phyloP scores from a whole-genome alignment of 1,140 invertebrate species.

The Zaprionus camerounensis region DNA sequence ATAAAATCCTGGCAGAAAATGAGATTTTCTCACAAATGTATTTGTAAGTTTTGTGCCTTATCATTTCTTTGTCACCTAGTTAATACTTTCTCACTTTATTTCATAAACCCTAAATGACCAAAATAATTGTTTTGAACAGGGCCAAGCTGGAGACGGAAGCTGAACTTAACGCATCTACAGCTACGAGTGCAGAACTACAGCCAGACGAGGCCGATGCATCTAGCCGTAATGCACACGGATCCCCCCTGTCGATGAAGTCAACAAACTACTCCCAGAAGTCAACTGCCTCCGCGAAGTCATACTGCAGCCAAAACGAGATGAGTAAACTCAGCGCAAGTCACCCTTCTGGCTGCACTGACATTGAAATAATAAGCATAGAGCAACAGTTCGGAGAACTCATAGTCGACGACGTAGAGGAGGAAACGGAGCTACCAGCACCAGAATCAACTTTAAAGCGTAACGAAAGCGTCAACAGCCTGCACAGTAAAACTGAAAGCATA shows the following conservation, averaged over 20 bases:
- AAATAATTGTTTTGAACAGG: constrained; percentile 11
- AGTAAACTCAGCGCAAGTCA: neutral
- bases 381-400: constrained; percentile 56
- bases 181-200: neutral
- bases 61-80: neutral
- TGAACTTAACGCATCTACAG: neutral
- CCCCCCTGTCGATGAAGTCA: constrained; percentile 67
- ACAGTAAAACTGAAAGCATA: constrained; percentile 79
- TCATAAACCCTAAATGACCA: neutral
- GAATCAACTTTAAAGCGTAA: constrained; percentile 52
- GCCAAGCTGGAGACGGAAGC: neutral
- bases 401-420: constrained; percentile 52
- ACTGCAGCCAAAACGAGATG: constrained; percentile 12
- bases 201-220: neutral
- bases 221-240: constrained; percentile 33
- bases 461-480: constrained; percentile 67
- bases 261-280: constrained; percentile 77
- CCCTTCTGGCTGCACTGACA: neutral
- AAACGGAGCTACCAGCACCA: constrained; percentile 23
- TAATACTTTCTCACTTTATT: neutral
- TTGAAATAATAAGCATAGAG: constrained; percentile 16
- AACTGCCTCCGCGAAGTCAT: constrained; percentile 73
- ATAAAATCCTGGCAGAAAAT: constrained; percentile 26
- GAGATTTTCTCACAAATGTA: constrained; percentile 12
- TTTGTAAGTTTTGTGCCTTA: constrained; percentile 41